Percentiles rank a stretch among this genome's conserved stretches.
These are phyloP conservation scores for Limanda limanda DNA, from an alignment of 2,113 vertebrate species.

Conservation along the genomic window DNA sequence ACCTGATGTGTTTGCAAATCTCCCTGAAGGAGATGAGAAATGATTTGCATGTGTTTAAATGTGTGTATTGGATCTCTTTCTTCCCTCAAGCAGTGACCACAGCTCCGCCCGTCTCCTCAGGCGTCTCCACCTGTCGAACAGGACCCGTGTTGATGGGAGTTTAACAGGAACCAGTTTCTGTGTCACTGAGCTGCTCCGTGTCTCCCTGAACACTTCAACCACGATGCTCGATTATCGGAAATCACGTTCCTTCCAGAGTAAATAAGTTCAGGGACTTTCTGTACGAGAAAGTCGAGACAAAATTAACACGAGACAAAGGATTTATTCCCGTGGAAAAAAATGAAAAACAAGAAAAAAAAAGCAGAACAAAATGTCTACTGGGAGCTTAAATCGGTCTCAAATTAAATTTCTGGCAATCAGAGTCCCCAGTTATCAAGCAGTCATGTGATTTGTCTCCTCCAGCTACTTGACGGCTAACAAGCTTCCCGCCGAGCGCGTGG, in stretches of 20 bases:
- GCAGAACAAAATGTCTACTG: not conserved
- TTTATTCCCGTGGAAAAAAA: not conserved
- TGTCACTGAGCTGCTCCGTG: not conserved
- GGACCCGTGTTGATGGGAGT: constrained; percentile 38
- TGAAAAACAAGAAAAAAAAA: not conserved
- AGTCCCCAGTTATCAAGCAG: not conserved
- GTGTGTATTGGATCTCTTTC: not conserved
- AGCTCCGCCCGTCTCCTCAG: constrained; percentile 24
- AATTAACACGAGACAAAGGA: not conserved
- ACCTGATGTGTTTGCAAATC: not conserved
- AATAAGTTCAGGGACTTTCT: not conserved
- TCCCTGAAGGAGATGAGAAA: not conserved
- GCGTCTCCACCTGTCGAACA: constrained; percentile 32
- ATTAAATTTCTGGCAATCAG: not conserved
- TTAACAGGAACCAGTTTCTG: constrained; percentile 24
- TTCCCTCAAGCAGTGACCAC: not conserved
- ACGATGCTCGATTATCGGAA: constrained; percentile 1
- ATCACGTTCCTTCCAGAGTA: constrained; percentile 4
- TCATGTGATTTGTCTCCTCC: not conserved
- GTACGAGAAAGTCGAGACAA: not conserved
- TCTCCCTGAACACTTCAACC: not conserved
- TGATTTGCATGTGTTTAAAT: not conserved
- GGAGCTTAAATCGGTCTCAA: not conserved
- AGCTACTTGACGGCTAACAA: constrained; percentile 2
- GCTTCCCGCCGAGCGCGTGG: not conserved